phyloP scores from a whole-genome alignment of 2,888 invertebrate genomes.

The Lepidonotus clava region DNA sequence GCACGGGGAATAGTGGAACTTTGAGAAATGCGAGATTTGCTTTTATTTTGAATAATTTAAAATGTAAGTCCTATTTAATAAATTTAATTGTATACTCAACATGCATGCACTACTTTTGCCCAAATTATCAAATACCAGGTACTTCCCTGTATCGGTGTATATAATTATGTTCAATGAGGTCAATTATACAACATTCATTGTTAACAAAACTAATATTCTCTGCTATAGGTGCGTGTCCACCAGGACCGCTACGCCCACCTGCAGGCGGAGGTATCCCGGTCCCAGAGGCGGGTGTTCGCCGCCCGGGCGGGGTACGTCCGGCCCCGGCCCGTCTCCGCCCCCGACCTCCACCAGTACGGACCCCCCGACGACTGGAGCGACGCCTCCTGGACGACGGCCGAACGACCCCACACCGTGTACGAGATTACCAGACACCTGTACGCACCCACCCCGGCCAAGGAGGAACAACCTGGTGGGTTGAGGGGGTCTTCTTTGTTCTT shows the following conservation, averaged over 20 bases:
- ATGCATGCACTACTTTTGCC: too few species aligned
- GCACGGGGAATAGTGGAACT: too few species aligned
- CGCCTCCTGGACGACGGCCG: background rate
- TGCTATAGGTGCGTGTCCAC: constrained; percentile 72
- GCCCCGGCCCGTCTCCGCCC: constrained; percentile 57
- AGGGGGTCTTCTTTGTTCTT: too few species aligned
- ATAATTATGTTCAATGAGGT: too few species aligned
- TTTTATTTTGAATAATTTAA: too few species aligned
- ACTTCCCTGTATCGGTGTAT: too few species aligned
- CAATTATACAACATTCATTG: too few species aligned
- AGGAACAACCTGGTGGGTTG: background rate
- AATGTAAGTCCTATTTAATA: too few species aligned
- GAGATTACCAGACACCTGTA: constrained; percentile 21
- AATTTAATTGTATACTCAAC: too few species aligned
- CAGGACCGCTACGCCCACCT: constrained; percentile 70
- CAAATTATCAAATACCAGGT: too few species aligned
- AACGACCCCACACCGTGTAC: constrained; percentile 27
- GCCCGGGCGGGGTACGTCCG: constrained; percentile 73
- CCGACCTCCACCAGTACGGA: constrained; percentile 62
- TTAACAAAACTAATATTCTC: too few species aligned
- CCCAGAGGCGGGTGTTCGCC: constrained; percentile 70
- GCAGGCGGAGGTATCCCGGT: constrained; percentile 68
- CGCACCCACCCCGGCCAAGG: constrained; percentile 12
- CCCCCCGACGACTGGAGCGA: background rate
- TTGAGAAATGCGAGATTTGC: too few species aligned